These are phyloP conservation scores for Amphimallon solstitiale DNA, from an alignment of 2,888 invertebrate species.

Conservation along the genomic window DNA sequence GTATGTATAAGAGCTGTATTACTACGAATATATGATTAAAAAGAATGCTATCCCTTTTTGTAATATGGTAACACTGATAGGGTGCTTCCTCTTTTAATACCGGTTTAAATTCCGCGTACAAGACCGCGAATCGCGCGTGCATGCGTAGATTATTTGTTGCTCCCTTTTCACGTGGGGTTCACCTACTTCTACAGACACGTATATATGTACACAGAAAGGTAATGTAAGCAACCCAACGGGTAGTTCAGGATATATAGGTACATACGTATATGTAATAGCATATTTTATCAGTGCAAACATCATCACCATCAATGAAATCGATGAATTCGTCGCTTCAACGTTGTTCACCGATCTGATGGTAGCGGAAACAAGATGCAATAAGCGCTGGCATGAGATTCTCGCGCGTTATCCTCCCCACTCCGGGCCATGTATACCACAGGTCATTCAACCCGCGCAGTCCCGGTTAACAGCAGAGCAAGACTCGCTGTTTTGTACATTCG, in stretches of 20 bases:
- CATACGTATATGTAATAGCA: too few relatives aligned
- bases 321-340: slow-evolving; percentile 41
- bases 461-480: slow-evolving; percentile 59
- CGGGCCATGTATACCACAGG: slow-evolving; percentile 55
- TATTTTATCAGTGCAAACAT: neutral
- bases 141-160: neutral
- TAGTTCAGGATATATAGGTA: too few relatives aligned
- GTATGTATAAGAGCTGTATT: neutral
- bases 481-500: slow-evolving; percentile 57
- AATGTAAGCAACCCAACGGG: too few relatives aligned
- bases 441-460: slow-evolving; percentile 64
- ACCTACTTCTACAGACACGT: slow-evolving; percentile 8
- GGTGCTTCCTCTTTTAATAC: neutral
- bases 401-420: slow-evolving; percentile 46
- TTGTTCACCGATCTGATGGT: slow-evolving; percentile 51
- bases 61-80: neutral
- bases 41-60: neutral
- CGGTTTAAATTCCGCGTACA: neutral
- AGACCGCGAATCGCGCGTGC: slow-evolving; percentile 2
- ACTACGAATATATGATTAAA: neutral
- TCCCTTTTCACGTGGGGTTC: neutral
- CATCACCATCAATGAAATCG: slow-evolving; percentile 49
- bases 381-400: slow-evolving; percentile 61
- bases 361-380: slow-evolving; percentile 63
- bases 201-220: too few relatives aligned